phyloP scores from a whole-genome alignment of 2,888 invertebrate species.

The Cheilosia vulpina region DNA sequence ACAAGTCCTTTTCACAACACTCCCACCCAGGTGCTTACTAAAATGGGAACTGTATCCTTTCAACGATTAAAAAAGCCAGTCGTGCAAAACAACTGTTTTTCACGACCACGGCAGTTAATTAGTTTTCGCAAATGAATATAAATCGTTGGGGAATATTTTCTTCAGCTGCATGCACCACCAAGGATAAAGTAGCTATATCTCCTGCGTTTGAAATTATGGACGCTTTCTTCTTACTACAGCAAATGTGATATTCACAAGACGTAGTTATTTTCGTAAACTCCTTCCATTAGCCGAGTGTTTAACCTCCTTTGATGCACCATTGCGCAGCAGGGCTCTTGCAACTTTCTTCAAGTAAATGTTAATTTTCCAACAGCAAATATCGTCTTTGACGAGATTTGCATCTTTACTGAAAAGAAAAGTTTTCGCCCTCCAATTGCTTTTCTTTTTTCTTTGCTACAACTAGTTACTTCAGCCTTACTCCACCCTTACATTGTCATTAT shows the following conservation, averaged over 20 bases:
- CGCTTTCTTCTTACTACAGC: no score
- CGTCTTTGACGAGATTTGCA: not conserved
- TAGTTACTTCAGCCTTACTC: not conserved
- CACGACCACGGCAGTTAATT: no score
- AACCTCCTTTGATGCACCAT: conserved; percentile 10
- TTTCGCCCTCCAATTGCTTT: not conserved
- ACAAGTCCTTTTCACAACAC: no score
- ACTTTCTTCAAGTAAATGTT: conserved; percentile 29
- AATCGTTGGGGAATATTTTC: no score
- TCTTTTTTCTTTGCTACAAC: not conserved
- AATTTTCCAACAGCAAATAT: conserved; percentile 16
- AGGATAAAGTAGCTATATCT: no score
- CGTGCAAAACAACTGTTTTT: no score
- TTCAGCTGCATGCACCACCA: no score
- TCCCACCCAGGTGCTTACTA: no score
- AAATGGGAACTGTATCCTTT: no score
- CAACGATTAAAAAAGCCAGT: no score
- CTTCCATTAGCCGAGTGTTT: conserved; percentile 27
- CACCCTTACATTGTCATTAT: conserved; percentile 32
- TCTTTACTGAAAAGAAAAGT: not conserved
- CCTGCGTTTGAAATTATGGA: no score
- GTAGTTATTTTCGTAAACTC: not conserved
- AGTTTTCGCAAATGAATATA: no score
- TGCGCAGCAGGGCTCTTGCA: not conserved
- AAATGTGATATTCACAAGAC: not conserved